Base-by-base conservation (phyloP, 2,888 invertebrate species). In the Euplagia quadripunctaria region DNA sequence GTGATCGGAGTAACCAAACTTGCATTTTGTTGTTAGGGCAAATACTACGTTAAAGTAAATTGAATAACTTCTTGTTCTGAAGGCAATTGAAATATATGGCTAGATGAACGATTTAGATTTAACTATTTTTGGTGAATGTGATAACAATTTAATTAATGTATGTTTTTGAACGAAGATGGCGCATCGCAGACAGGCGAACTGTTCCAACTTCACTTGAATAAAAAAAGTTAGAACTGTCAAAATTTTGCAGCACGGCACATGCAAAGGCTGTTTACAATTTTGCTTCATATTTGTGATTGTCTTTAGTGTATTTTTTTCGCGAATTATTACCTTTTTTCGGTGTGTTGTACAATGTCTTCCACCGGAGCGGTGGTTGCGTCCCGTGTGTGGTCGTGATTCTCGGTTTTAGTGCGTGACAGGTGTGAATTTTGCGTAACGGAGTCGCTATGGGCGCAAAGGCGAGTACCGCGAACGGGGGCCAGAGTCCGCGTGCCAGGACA, bases 371-470 rank as follows among this genome's bases (percentile, higher is more conserved):
- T 92, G 91, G 93, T 90, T 89, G 90, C 90, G 87, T 92, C 90
- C 83, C 92, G 91, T 89, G 89, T 87, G 92, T 92, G 92, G 88
- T 96, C 91, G 93, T 96, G 95, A 96, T 92, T 89, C 79, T 87
- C 74, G 79, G 85, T 86, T 86, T 88, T 83, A 82, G 89, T 89
- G 89, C 85, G 92, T 92, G 92, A 91, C 93, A 89, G 91, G 92
- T 92, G 92, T 82, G 88, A 88, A 89, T 91, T 95, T 95, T 94
- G 94, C 94, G 93, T 94, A 94, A 94, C 93, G 89, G 88, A 97
- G 91, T 89, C 86, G 93, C 88, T 86, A 98, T 98, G 98, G 98
- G 98, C 96, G 98, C 98, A 92, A 98, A 98, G 96, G 97, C 98
- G 88, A 98, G 98, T 93, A 98, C 98, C 85, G 97, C 98, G 85